Conservation (phyloP, 2,888 invertebrate species). For the Chloromyia formosa region DNA sequence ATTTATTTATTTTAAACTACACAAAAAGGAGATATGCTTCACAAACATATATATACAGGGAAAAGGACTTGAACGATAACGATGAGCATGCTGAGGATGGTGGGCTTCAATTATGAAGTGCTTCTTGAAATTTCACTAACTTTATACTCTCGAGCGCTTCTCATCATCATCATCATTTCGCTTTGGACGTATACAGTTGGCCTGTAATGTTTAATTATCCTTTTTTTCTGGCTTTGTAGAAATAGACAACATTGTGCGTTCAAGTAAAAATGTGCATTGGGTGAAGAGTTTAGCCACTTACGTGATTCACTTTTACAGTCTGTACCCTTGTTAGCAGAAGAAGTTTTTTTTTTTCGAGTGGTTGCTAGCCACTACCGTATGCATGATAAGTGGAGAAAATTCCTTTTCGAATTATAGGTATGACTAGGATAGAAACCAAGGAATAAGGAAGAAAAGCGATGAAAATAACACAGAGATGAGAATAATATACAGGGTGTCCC, state of each 20-base stretch:
- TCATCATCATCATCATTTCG: constrained; percentile 13
- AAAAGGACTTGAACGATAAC: too few species aligned
- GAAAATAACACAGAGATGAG: too few species aligned
- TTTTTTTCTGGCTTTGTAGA: neutral
- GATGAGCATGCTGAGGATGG: too few species aligned
- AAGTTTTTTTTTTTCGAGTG: neutral
- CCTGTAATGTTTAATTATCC: constrained; percentile 35
- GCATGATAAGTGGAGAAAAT: too few species aligned
- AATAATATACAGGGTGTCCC: too few species aligned
- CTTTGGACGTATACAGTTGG: constrained; percentile 15
- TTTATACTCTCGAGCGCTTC: neutral
- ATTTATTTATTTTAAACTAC: too few species aligned
- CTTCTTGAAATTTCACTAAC: constrained; percentile 17
- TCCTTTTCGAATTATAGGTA: too few species aligned
- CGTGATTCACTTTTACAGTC: constrained; percentile 13
- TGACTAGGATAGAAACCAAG: too few species aligned
- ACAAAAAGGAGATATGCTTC: too few species aligned
- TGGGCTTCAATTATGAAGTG: constrained; percentile 17
- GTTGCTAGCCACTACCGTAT: too few species aligned
- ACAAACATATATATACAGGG: too few species aligned
- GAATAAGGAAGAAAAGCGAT: too few species aligned
- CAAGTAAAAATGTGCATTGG: constrained; percentile 20
- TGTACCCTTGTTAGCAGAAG: neutral
- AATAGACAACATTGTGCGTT: constrained; percentile 4
- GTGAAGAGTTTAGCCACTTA: constrained; percentile 11